A percentile compares a stretch with the other conserved stretches of the same genome.
These are phyloP conservation scores for Gouania willdenowi DNA, from an alignment of 2,797 vertebrate genomes.

Conservation along the genomic window DNA sequence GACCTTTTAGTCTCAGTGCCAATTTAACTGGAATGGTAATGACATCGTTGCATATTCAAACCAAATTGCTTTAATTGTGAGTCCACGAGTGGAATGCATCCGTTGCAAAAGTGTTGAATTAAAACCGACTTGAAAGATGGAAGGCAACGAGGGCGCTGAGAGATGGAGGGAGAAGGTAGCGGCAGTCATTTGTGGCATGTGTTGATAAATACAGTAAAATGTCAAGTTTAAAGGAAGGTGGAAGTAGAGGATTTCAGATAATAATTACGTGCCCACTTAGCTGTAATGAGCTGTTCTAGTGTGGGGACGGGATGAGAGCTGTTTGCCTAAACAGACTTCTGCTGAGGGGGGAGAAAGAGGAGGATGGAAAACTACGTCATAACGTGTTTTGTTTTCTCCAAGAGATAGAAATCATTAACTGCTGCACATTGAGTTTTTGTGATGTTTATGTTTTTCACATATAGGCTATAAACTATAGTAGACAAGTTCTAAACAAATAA, in stretches of 20 bases:
- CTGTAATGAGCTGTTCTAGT: conserved; percentile 80
- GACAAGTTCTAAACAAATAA: too few relatives aligned
- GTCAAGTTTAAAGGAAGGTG: conserved; percentile 91
- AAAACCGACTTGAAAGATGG: conserved; percentile 68
- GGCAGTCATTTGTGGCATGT: conserved; percentile 88
- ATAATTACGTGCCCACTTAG: conserved; percentile 91
- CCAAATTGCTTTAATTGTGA: conserved; percentile 98
- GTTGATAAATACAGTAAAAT: conserved; percentile 97
- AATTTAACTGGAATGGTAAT: conserved; percentile 97
- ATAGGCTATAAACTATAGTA: too few relatives aligned
- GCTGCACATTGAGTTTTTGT: too few relatives aligned
- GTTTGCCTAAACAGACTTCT: conserved; percentile 1
- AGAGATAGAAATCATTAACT: too few relatives aligned
- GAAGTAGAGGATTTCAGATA: conserved; percentile 86
- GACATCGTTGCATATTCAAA: conserved; percentile 98
- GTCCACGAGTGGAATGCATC: conserved; percentile 89
- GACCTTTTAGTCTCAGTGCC: conserved; percentile 92
- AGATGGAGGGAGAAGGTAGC: conserved; percentile 54
- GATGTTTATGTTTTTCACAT: too few relatives aligned
- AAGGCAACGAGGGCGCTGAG: conserved; percentile 70
- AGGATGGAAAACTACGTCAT: too few relatives aligned
- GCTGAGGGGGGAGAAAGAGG: conserved; percentile 1
- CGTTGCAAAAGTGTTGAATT: conserved; percentile 82
- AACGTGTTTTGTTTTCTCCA: too few relatives aligned
- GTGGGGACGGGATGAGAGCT: conserved; percentile 8